phyloP scores from a whole-genome alignment of 1,140 invertebrate species.

The Littorina saxatilis region DNA sequence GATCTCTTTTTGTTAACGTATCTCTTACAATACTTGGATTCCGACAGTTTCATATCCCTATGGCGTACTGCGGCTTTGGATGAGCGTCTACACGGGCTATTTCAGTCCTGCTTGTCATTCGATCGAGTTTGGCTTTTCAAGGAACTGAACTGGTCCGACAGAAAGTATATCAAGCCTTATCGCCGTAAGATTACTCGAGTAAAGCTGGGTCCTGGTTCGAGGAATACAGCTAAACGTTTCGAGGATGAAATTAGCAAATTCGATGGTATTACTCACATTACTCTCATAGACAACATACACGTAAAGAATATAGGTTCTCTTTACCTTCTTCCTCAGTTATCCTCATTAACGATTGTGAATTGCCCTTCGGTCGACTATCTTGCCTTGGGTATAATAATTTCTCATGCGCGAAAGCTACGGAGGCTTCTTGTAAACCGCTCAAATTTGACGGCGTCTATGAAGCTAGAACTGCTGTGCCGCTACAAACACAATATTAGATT shows the following conservation, averaged over 20 bases:
- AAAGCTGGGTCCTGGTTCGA: background rate
- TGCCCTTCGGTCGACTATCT: background rate
- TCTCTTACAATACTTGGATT: background rate
- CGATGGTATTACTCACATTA: background rate
- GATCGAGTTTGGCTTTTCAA: background rate
- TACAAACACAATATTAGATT: no score
- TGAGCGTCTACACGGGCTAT: background rate
- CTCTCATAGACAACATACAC: background rate
- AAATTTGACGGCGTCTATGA: no score
- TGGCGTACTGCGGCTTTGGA: background rate
- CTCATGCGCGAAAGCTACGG: background rate
- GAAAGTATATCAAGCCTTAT: background rate
- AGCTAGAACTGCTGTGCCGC: no score
- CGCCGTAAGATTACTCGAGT: background rate
- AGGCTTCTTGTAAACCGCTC: background rate
- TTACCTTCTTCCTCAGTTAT: background rate
- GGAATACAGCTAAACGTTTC: background rate
- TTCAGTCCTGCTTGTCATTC: background rate
- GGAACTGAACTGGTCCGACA: background rate
- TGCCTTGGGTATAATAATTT: background rate
- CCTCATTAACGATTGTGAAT: background rate
- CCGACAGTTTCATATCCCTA: background rate
- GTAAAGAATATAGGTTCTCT: background rate
- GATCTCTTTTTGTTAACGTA: background rate
- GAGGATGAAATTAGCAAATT: background rate